phyloP scores from a whole-genome alignment of 2,113 vertebrate genomes.

The Zosterops japonicus region DNA sequence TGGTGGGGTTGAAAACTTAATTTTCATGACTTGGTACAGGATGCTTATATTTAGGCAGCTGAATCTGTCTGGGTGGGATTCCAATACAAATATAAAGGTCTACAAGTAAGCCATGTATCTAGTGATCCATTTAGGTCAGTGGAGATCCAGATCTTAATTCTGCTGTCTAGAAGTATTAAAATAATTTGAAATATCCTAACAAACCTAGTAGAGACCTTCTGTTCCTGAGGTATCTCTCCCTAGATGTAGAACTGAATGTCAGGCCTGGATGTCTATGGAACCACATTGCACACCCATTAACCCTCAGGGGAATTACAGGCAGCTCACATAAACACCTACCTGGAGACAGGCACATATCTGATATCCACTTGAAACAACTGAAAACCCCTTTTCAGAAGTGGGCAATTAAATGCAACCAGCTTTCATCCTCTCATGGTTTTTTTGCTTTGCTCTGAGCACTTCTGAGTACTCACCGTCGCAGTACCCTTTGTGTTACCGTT shows the following conservation, averaged over 20 bases:
- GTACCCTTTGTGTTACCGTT: background rate
- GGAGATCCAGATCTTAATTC: background rate
- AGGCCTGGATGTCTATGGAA: background rate
- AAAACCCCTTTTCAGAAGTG: background rate
- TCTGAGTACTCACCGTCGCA: background rate
- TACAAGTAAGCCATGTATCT: background rate
- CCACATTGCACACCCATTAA: rapidly evolving
- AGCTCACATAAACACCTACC: background rate
- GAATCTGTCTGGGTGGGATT: background rate
- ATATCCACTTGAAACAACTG: background rate
- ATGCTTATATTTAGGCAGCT: background rate
- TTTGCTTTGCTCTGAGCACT: background rate
- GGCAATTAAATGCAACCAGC: background rate
- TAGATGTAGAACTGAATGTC: background rate
- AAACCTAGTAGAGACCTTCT: background rate
- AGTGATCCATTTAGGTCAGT: background rate
- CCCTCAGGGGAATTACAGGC: background rate
- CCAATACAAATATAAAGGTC: background rate
- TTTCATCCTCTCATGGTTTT: background rate
- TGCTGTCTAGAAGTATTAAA: background rate
- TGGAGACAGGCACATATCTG: background rate
- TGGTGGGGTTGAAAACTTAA: background rate
- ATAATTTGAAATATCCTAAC: background rate
- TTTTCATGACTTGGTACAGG: background rate
- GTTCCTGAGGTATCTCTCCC: background rate